Conservation (phyloP, 53 echinoderm and acorn worm species). For the Echinarachnius parma region DNA sequence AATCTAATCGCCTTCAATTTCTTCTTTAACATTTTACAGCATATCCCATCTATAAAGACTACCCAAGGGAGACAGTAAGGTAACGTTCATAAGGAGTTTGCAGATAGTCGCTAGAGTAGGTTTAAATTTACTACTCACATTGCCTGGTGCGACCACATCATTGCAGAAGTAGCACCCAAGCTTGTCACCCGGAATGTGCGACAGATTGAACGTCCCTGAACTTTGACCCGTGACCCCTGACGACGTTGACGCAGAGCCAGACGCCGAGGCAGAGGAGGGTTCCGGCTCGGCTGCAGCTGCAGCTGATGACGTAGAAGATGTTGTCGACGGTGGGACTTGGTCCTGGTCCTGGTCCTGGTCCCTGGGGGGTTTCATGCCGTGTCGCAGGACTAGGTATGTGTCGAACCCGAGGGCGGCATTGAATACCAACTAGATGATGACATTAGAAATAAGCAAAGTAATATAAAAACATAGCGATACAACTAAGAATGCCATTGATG, state of each 20-base stretch:
- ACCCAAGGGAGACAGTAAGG: too few species aligned
- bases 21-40: background rate
- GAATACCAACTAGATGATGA: slow-evolving; percentile 74
- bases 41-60: too few species aligned
- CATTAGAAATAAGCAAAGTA: too few species aligned
- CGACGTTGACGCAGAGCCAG: background rate
- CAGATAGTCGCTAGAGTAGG: background rate
- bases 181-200: slow-evolving; percentile 71
- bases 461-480: background rate
- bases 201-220: too few species aligned
- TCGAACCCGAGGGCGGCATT: slow-evolving; percentile 97
- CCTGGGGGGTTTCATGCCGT: slow-evolving; percentile 72
- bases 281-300: background rate
- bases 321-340: background rate
- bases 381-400: slow-evolving; percentile 94
- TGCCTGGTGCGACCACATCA: slow-evolving; percentile 96
- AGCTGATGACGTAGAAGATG: slow-evolving; percentile 10
- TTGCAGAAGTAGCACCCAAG: slow-evolving; percentile 98
- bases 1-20: too few species aligned
- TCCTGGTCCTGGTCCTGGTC: slow-evolving; percentile 16
- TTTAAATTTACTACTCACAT: slow-evolving; percentile 64
- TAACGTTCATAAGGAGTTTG: background rate
- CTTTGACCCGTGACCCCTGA: background rate
- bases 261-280: background rate
- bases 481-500: too few species aligned